A percentile compares a stretch with the other conserved stretches of the same genome.
These are phyloP conservation scores for Mactromeris polynyma DNA, from an alignment of 2,888 invertebrate genomes.

Conservation along the genomic window DNA sequence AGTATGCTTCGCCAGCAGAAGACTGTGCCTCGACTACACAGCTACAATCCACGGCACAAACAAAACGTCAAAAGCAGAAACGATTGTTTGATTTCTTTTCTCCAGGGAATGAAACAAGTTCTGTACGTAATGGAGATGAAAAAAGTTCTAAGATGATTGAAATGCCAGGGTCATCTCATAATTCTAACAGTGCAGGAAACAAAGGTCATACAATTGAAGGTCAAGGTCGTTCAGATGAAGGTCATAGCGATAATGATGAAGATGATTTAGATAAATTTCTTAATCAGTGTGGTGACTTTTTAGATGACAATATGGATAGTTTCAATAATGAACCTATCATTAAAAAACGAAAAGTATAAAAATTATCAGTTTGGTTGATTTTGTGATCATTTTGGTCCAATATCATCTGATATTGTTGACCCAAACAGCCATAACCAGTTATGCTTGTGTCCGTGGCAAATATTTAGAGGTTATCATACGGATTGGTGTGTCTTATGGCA, in stretches of 20 bases:
- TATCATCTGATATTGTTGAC: background rate
- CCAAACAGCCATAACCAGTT: background rate
- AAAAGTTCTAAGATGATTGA: background rate
- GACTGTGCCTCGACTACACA: background rate
- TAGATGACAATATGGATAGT: conserved; percentile 26
- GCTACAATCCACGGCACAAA: background rate
- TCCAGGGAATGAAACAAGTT: conserved; percentile 21
- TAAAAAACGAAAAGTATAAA: conserved; percentile 54
- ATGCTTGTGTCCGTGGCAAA: too few species aligned
- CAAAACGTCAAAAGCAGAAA: conserved; percentile 29
- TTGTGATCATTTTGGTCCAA: background rate
- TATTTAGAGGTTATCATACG: too few species aligned
- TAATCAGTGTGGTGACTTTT: conserved; percentile 31
- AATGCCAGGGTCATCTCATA: background rate
- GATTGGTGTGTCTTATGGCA: too few species aligned
- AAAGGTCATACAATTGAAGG: background rate
- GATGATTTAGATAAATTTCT: conserved; percentile 35
- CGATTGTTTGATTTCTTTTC: conserved; percentile 55
- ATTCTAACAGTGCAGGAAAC: background rate
- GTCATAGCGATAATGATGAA: conserved; percentile 21
- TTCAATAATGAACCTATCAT: conserved; percentile 33
- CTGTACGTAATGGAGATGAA: background rate
- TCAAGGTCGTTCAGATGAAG: conserved; percentile 4
- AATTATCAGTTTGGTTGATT: background rate
- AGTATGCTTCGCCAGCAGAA: conserved; percentile 58